phyloP scores from a whole-genome alignment of 1,140 invertebrate species.

The Nephotettix cincticeps region DNA sequence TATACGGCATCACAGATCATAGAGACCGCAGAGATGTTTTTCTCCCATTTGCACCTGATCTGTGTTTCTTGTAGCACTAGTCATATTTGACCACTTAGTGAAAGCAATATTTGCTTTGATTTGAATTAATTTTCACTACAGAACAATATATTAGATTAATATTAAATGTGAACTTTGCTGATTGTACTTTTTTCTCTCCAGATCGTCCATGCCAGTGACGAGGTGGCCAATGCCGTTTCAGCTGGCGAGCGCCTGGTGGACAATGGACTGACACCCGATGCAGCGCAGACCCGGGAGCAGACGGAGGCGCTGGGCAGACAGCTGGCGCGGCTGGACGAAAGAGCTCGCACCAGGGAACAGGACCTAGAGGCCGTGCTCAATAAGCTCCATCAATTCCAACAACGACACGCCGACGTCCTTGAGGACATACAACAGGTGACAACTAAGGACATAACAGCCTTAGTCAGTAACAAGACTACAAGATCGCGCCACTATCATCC shows the following conservation, averaged over 20 bases:
- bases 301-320: conserved; percentile 77
- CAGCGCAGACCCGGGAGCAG: conserved; percentile 74
- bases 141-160: too few species aligned
- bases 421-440: conserved; percentile 76
- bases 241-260: conserved; percentile 76
- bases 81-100: too few species aligned
- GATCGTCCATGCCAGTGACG: conserved; percentile 63
- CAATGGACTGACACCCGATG: conserved; percentile 80
- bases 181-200: conserved; percentile 34
- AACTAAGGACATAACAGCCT: too few species aligned
- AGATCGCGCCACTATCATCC: too few species aligned
- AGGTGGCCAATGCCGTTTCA: conserved; percentile 67
- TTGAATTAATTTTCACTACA: too few species aligned
- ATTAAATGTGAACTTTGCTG: too few species aligned
- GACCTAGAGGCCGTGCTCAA: conserved; percentile 54
- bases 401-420: conserved; percentile 68
- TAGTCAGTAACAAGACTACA: too few species aligned
- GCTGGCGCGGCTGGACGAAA: conserved; percentile 73
- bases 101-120: too few species aligned
- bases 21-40: too few species aligned
- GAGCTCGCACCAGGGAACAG: conserved; percentile 70
- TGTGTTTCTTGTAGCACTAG: too few species aligned
- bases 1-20: too few species aligned
- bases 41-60: too few species aligned
- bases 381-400: conserved; percentile 82